Conservation (phyloP, 35 echinoderm and acorn worm genomes). For the Hemicentrotus pulcherrimus region DNA sequence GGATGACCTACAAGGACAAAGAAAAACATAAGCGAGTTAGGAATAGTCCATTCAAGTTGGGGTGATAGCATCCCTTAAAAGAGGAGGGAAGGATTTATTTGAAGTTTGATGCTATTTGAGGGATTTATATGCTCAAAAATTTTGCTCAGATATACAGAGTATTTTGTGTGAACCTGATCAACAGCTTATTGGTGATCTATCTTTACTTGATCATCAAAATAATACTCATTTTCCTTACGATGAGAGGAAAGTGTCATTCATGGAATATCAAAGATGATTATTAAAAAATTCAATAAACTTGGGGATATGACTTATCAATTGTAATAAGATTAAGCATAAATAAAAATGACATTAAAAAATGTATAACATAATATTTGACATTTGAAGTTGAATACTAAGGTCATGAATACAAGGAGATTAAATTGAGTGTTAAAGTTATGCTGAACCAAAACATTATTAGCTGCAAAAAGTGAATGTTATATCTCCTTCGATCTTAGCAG, state of each 20-base stretch:
- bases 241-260: background rate
- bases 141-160: background rate
- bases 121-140: background rate
- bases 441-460: background rate
- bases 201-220: background rate
- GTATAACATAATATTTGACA: background rate
- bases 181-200: background rate
- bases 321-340: background rate
- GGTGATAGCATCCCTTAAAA: background rate
- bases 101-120: background rate
- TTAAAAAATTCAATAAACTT: background rate
- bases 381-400: background rate
- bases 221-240: background rate
- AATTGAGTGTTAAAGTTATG: background rate
- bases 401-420: background rate
- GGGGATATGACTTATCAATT: background rate
- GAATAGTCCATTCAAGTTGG: background rate
- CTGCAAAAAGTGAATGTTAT: background rate
- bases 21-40: constrained; percentile 41
- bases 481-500: background rate
- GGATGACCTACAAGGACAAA: constrained; percentile 75
- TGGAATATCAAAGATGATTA: background rate
- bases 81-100: background rate
- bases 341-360: background rate
- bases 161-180: background rate